These are phyloP conservation scores for Cotesia congregata DNA, from an alignment of 2,888 invertebrate genomes.

Conservation along the genomic window DNA sequence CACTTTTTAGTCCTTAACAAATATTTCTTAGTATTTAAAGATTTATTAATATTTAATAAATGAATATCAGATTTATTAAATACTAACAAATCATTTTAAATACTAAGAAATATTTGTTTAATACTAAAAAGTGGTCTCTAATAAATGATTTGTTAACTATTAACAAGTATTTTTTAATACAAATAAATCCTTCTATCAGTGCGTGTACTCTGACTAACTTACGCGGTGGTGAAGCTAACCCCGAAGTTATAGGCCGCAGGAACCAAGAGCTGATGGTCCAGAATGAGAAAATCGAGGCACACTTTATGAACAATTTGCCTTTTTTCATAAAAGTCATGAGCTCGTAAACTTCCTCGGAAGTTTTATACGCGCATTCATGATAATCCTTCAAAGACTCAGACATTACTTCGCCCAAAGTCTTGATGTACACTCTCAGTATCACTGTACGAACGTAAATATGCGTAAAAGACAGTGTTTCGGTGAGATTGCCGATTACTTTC, in stretches of 20 bases:
- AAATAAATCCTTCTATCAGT: too few species aligned
- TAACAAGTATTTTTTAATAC: too few species aligned
- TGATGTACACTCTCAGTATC: neutral
- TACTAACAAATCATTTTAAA: too few species aligned
- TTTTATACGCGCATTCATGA: neutral
- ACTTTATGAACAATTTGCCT: neutral
- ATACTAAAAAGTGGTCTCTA: too few species aligned
- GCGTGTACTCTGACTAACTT: neutral
- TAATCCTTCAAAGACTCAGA: neutral
- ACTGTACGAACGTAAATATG: neutral
- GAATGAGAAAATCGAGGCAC: neutral
- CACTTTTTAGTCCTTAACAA: too few species aligned
- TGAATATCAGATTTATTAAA: too few species aligned
- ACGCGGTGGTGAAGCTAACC: neutral
- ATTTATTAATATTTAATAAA: too few species aligned
- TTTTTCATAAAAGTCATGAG: neutral
- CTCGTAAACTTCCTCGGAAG: neutral
- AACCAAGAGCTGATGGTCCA: neutral
- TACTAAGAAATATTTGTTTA: too few species aligned
- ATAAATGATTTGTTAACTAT: too few species aligned
- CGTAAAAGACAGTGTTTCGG: neutral
- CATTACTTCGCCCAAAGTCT: neutral
- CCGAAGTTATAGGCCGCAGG: neutral
- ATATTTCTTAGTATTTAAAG: too few species aligned
- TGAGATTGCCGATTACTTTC: neutral